Evolutionary conservation across 2,888 invertebrate genomes (phyloP), one percentile per base, ranked within the genome.

Genomic region (Xestia c-nigrum): DNA sequence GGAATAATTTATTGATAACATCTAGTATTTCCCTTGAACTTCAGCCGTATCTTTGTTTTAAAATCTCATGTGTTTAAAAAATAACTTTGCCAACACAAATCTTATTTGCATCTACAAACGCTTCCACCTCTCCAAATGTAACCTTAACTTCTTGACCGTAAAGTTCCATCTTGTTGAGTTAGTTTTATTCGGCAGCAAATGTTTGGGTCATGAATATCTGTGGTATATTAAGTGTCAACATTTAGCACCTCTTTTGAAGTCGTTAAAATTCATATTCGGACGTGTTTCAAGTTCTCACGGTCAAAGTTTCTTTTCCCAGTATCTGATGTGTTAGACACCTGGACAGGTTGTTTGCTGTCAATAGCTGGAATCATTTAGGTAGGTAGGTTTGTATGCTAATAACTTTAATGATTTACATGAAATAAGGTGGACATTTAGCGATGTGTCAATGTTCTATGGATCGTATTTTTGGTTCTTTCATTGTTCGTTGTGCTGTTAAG

Each of bases 241-340:
- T 86, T 90, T 90, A 90, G 87, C 89, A 87, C 90, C 83, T 90
- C 85, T 87, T 86, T 87, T 84, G 85, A 83, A 85, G 84, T 90
- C 89, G 83, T 89, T 87, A 87, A 89, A 80, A 89, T 89, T 89
- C 87, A 85, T 88, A 89, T 90, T 89, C 81, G 67, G 80, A 83
- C 84, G 78, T 81, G 78, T 85, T 81, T 86, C 52, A 70, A 81
- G 83, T 89, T 89, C 89, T 86, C 89, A 89, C 89, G 88, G 84
- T 80, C 82, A 84, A 79, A 80, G 83, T 80, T 80, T 82, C 79
- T 81, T 74, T 85, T 89, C 87, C 67, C 63, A 82, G 88, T 88
- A 87, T 79, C 72, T 75, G 80, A 65, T 63, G 68, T 47, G 6
- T 40, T 72, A 77, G 66, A 85, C 87, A 87, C 76, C 80, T 87